phyloP scores from a whole-genome alignment of 2,888 invertebrate genomes.

The Apodemia mormo region DNA sequence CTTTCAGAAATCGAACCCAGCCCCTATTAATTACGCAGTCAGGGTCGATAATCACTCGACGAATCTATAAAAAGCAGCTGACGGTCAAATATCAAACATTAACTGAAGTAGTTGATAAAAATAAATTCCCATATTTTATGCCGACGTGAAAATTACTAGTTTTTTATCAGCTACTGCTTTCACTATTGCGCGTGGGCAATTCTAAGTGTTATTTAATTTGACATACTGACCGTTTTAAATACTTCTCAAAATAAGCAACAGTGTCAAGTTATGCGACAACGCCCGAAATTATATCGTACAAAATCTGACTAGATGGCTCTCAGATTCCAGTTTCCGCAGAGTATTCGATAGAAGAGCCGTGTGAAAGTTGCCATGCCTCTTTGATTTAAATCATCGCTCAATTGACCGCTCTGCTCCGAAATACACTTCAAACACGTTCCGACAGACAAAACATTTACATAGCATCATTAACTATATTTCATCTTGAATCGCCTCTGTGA shows the following conservation, averaged over 20 bases:
- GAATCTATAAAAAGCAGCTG: too few relatives aligned
- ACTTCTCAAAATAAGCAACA: constrained; percentile 39
- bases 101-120: constrained; percentile 27
- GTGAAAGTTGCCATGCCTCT: constrained; percentile 63
- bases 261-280: constrained; percentile 53
- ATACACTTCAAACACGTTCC: constrained; percentile 53
- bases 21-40: too few relatives aligned
- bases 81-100: constrained; percentile 9
- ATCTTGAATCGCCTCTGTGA: background rate
- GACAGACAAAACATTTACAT: constrained; percentile 32
- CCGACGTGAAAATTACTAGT: constrained; percentile 49
- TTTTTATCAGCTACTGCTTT: constrained; percentile 55
- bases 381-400: constrained; percentile 54
- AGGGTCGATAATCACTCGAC: too few relatives aligned
- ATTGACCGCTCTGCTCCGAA: constrained; percentile 51
- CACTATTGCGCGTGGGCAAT: constrained; percentile 57
- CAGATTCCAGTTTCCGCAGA: constrained; percentile 51
- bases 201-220: constrained; percentile 67
- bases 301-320: constrained; percentile 43
- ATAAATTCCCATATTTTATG: constrained; percentile 49
- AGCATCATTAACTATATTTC: constrained; percentile 37
- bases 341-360: constrained; percentile 45
- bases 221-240: constrained; percentile 58
- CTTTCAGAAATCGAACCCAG: too few relatives aligned
- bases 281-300: constrained; percentile 38